These are phyloP conservation scores for Parnassius orleans DNA, from an alignment of 2,888 invertebrate species.

Conservation along the genomic window DNA sequence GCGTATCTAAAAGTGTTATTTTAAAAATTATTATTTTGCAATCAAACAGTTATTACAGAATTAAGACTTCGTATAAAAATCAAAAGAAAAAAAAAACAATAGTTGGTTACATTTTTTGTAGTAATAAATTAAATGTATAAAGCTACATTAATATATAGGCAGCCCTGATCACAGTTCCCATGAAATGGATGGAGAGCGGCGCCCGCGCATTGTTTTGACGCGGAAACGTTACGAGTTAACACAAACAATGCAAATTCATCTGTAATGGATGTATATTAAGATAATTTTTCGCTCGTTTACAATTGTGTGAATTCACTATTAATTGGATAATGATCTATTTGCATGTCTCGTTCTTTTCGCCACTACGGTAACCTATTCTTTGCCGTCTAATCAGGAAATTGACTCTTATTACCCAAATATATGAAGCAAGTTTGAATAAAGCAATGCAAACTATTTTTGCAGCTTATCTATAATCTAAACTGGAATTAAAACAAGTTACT, in stretches of 20 bases:
- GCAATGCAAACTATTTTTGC: conserved; percentile 20
- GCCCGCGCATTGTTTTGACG: conserved; percentile 59
- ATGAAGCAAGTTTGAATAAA: conserved; percentile 23
- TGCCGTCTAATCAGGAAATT: conserved; percentile 34
- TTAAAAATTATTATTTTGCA: no score
- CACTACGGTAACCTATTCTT: conserved; percentile 5
- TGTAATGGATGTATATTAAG: conserved; percentile 12
- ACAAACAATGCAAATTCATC: conserved; percentile 13
- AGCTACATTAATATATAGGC: conserved; percentile 9
- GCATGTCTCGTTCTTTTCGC: conserved; percentile 24
- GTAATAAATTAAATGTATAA: no score
- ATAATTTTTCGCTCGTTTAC: conserved; percentile 2
- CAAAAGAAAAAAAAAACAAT: no score
- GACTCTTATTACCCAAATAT: conserved; percentile 32
- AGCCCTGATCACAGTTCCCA: conserved; percentile 62
- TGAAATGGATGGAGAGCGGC: conserved; percentile 55
- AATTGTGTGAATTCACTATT: conserved; percentile 19
- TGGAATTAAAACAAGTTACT: conserved; percentile 11
- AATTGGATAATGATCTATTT: conserved; percentile 27
- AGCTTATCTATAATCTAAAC: conserved; percentile 14
- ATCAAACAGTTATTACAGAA: no score
- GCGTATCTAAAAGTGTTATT: no score
- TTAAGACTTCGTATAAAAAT: no score
- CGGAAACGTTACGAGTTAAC: conserved; percentile 48
- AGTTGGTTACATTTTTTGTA: no score